phyloP scores from a whole-genome alignment of 2,888 invertebrate species.

The Meghimatium bilineatum region DNA sequence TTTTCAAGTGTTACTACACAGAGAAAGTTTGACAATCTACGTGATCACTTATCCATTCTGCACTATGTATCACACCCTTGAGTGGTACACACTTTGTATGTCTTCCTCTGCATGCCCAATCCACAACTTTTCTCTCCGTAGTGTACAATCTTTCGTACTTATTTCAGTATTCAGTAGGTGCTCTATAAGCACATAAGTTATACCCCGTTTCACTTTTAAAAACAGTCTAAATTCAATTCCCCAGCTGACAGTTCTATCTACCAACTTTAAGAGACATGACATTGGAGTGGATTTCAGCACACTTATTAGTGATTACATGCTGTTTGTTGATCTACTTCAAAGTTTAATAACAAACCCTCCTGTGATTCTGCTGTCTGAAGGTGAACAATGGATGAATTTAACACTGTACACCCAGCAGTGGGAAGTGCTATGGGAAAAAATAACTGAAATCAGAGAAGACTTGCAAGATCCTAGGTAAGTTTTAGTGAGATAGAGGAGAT shows the following conservation, averaged over 20 bases:
- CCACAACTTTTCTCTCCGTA: too few relatives aligned
- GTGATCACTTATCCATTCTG: too few relatives aligned
- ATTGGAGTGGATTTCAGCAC: conserved; percentile 46
- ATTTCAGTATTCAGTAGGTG: too few relatives aligned
- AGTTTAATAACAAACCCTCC: conserved; percentile 54
- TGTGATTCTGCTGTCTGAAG: conserved; percentile 50
- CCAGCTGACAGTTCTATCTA: conserved; percentile 35
- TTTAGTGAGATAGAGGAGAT: neutral
- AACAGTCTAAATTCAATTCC: neutral
- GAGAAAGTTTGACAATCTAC: too few relatives aligned
- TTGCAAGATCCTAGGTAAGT: conserved; percentile 46
- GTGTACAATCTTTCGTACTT: too few relatives aligned
- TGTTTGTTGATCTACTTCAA: conserved; percentile 50
- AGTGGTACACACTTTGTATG: too few relatives aligned
- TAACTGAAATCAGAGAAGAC: conserved; percentile 24
- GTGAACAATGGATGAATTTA: conserved; percentile 53
- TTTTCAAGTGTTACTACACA: too few relatives aligned
- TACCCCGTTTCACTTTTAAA: neutral
- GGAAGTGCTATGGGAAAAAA: conserved; percentile 49
- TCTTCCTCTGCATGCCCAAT: too few relatives aligned
- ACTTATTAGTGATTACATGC: conserved; percentile 38
- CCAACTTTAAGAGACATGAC: conserved; percentile 30
- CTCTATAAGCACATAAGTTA: too few relatives aligned
- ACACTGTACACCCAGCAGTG: conserved; percentile 52
- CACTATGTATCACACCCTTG: too few relatives aligned